phyloP scores from a whole-genome alignment of 1,140 invertebrate species.

The Drosophila parabipectinata region DNA sequence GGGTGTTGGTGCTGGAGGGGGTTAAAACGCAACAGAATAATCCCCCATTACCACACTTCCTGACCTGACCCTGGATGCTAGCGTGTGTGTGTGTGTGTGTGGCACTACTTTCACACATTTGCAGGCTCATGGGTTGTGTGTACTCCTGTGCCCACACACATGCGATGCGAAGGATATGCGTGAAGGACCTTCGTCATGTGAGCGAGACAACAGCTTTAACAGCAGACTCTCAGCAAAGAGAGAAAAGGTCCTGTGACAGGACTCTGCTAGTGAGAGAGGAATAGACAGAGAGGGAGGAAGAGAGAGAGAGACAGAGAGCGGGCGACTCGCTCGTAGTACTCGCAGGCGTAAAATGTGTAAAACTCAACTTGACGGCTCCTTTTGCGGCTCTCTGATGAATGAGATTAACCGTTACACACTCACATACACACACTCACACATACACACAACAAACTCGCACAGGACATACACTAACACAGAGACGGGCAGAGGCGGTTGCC shows the following conservation, averaged over 20 bases:
- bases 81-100: slow-evolving; percentile 38
- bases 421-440: slow-evolving; percentile 21
- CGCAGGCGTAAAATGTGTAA: slow-evolving; percentile 78
- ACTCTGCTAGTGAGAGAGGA: background rate
- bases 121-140: slow-evolving; percentile 35
- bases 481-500: slow-evolving; percentile 20
- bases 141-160: slow-evolving; percentile 27
- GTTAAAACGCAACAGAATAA: slow-evolving; percentile 55
- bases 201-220: slow-evolving; percentile 65
- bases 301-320: slow-evolving; percentile 13
- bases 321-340: slow-evolving; percentile 65
- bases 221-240: slow-evolving; percentile 31
- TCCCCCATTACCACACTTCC: slow-evolving; percentile 67
- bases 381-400: slow-evolving; percentile 73
- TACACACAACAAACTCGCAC: slow-evolving; percentile 11
- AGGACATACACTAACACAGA: background rate
- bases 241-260: background rate
- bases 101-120: slow-evolving; percentile 73
- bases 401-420: slow-evolving; percentile 71
- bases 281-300: slow-evolving; percentile 15
- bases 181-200: slow-evolving; percentile 71
- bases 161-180: slow-evolving; percentile 26
- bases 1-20: background rate
- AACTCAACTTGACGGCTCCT: slow-evolving; percentile 59
- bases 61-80: slow-evolving; percentile 74